Evolutionary conservation across 2,888 invertebrate species (phyloP).

Genomic region (Hypercompe scribonia): DNA sequence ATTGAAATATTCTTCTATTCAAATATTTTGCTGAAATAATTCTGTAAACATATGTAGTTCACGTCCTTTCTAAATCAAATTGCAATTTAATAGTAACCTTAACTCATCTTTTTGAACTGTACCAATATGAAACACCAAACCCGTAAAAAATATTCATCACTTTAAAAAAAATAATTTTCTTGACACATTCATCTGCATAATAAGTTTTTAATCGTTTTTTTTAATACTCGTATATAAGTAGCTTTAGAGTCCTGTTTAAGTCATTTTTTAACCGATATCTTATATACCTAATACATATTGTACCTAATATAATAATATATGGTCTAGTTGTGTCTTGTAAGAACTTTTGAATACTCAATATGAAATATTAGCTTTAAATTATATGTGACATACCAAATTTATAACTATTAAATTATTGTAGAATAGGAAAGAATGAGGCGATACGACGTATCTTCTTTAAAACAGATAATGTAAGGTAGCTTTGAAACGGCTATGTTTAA

Average conservation of each 20-base stretch:
- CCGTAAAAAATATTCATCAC: too few relatives aligned
- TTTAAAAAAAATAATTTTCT: not conserved
- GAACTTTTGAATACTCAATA: slow-evolving; percentile 51
- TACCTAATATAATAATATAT: slow-evolving; percentile 34
- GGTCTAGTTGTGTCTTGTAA: slow-evolving; percentile 36
- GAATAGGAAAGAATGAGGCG: slow-evolving; percentile 33
- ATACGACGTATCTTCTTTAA: slow-evolving; percentile 35
- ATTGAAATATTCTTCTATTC: not conserved
- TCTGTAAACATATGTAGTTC: too few relatives aligned
- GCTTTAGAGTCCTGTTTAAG: slow-evolving; percentile 55
- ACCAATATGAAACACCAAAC: not conserved
- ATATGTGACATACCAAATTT: slow-evolving; percentile 52
- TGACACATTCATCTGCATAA: not conserved
- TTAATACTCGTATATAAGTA: slow-evolving; percentile 42
- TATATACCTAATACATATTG: slow-evolving; percentile 30
- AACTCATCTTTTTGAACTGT: too few relatives aligned
- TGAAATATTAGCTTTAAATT: slow-evolving; percentile 51
- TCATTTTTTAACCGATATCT: slow-evolving; percentile 30
- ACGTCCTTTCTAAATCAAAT: not conserved
- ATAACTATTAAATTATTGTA: slow-evolving; percentile 50
- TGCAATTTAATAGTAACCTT: not conserved
- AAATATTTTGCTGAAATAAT: too few relatives aligned
- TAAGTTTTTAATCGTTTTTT: slow-evolving; percentile 46
- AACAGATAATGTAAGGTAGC: slow-evolving; percentile 10
- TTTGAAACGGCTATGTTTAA: not conserved